Evolutionary conservation across 2,797 vertebrate species (phyloP).

Genomic region (Melanotaenia maccullochi): DNA sequence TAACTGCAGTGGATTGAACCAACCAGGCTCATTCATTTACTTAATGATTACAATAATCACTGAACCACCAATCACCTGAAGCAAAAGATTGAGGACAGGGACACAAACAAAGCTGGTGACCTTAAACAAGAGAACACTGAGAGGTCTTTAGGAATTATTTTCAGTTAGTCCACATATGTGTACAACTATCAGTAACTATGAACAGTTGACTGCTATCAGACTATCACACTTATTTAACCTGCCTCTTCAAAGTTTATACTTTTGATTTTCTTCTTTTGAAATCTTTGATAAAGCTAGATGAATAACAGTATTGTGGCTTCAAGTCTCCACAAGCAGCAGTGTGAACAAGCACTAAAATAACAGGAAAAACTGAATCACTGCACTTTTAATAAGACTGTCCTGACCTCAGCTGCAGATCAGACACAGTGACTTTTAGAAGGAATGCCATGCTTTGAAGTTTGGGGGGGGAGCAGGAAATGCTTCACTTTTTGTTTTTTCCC

Average conservation of each 20-base stretch:
- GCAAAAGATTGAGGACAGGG: too few species aligned
- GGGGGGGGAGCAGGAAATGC: conserved; percentile 41
- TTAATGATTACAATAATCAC: too few species aligned
- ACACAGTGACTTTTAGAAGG: conserved; percentile 58
- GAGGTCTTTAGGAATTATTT: too few species aligned
- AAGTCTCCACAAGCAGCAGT: conserved; percentile 17
- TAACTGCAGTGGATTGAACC: too few species aligned
- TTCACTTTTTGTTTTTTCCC: conserved; percentile 47
- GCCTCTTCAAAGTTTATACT: conserved; percentile 19
- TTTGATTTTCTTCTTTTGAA: conserved; percentile 10
- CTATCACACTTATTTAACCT: conserved; percentile 60
- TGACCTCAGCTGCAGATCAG: conserved; percentile 68
- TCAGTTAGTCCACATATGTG: conserved; percentile 11
- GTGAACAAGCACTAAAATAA: conserved; percentile 34
- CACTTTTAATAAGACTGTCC: conserved; percentile 59
- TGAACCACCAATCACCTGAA: too few species aligned
- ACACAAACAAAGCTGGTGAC: too few species aligned
- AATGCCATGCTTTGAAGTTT: conserved; percentile 68
- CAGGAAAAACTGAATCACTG: conserved; percentile 51
- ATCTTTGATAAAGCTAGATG: conserved; percentile 28
- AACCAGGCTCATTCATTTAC: too few species aligned
- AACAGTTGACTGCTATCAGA: conserved; percentile 39
- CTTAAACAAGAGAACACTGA: too few species aligned
- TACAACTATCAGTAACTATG: conserved; percentile 26
- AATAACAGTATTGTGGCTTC: conserved; percentile 6